Percentiles rank a stretch among this genome's conserved stretches.
phyloP scores from a whole-genome alignment of 2,113 vertebrate species.

The Pantherophis guttatus region DNA sequence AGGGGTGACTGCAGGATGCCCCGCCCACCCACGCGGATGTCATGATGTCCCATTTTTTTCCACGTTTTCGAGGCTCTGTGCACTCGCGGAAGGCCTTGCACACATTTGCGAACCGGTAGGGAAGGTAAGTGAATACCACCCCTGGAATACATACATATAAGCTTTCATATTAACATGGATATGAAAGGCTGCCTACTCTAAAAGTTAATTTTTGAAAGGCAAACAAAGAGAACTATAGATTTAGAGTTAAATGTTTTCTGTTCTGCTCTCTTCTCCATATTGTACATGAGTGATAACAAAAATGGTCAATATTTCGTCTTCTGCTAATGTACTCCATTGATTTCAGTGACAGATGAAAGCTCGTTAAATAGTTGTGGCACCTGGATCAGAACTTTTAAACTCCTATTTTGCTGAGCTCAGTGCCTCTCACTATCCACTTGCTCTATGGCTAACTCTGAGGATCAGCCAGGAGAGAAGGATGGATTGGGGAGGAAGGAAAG shows the following conservation, averaged over 20 bases:
- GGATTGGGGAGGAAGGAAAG: background rate
- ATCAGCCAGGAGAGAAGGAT: background rate
- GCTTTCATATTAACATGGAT: background rate
- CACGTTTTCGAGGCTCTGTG: no score
- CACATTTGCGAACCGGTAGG: no score
- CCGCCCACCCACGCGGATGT: no score
- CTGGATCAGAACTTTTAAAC: background rate
- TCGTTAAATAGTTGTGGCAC: no score
- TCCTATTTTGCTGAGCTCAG: background rate
- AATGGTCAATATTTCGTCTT: background rate
- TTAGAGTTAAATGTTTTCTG: background rate
- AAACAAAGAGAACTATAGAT: background rate
- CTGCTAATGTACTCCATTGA: background rate
- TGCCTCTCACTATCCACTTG: background rate
- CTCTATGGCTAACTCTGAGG: background rate
- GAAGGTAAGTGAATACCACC: no score
- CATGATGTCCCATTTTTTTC: no score
- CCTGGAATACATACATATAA: background rate
- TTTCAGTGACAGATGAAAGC: background rate
- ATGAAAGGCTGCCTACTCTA: background rate
- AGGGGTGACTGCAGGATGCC: no score
- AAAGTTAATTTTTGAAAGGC: background rate
- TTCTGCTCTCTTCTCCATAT: background rate
- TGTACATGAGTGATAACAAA: background rate
- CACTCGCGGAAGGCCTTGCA: no score